phyloP scores from a whole-genome alignment of 2,888 invertebrate species.

The Meiosimyza platycephala region DNA sequence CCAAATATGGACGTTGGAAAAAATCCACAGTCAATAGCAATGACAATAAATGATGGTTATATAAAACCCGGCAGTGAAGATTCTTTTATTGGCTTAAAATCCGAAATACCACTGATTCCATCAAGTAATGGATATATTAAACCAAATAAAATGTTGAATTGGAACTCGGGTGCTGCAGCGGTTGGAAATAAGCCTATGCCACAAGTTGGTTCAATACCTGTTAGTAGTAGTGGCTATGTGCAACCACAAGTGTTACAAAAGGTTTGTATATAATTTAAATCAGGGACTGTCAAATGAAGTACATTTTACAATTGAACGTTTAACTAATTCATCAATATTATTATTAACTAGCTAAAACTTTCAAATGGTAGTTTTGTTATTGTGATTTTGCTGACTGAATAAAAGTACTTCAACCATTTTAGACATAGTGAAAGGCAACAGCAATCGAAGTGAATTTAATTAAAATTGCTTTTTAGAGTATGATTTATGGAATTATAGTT shows the following conservation, averaged over 20 bases:
- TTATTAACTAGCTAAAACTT: no score
- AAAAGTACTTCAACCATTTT: no score
- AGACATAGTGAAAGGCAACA: no score
- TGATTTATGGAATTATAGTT: no score
- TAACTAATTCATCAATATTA: no score
- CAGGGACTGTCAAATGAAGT: neutral
- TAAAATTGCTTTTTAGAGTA: no score
- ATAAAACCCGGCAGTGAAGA: conserved; percentile 31
- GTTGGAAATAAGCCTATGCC: neutral
- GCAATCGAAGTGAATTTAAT: no score
- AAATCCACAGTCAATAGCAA: neutral
- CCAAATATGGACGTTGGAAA: conserved; percentile 28
- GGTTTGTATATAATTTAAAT: conserved; percentile 32
- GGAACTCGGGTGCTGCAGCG: conserved; percentile 26
- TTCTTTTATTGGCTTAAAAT: conserved; percentile 7
- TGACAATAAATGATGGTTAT: conserved; percentile 40
- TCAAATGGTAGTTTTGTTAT: no score
- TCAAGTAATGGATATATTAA: conserved; percentile 46
- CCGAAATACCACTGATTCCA: conserved; percentile 36
- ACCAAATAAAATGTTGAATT: conserved; percentile 43
- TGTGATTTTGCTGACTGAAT: no score
- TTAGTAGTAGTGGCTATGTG: conserved; percentile 48
- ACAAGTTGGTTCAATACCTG: conserved; percentile 5
- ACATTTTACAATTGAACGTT: no score
- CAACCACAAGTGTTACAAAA: conserved; percentile 46